Evolutionary conservation across 1,140 invertebrate genomes (phyloP).

Genomic region (Vanessa tameamea): DNA sequence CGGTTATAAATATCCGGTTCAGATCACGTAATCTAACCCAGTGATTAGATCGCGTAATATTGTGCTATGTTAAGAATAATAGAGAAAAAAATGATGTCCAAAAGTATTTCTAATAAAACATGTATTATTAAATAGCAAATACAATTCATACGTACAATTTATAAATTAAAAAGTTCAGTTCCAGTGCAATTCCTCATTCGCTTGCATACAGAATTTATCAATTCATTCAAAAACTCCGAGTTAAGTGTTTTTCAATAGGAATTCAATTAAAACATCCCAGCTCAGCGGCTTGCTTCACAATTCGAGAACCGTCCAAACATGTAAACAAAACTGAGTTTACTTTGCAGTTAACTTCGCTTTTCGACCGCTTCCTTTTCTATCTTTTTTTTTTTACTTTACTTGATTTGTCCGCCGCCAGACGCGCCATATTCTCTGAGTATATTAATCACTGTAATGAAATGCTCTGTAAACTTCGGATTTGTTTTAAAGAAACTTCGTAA

Average conservation of each 20-base stretch:
- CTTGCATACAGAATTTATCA: constrained; percentile 21
- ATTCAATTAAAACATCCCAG: constrained; percentile 49
- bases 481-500: constrained; percentile 16
- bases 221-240: constrained; percentile 26
- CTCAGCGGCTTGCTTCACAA: constrained; percentile 28
- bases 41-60: too few relatives aligned
- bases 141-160: not conserved
- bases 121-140: too few relatives aligned
- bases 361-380: constrained; percentile 41
- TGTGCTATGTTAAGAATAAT: too few relatives aligned
- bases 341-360: constrained; percentile 60
- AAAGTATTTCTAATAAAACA: too few relatives aligned
- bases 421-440: constrained; percentile 27
- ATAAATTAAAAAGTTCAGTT: constrained; percentile 14
- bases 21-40: too few relatives aligned
- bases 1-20: too few relatives aligned
- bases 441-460: constrained; percentile 33
- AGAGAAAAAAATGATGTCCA: too few relatives aligned
- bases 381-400: constrained; percentile 40
- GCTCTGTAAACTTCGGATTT: constrained; percentile 23
- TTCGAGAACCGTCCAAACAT: constrained; percentile 52
- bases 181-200: constrained; percentile 13
- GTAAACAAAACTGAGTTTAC: constrained; percentile 56
- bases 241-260: constrained; percentile 51
- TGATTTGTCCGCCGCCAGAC: constrained; percentile 32